Evolutionary conservation across 2,797 vertebrate species (phyloP).

Genomic region (Xerus rutilus): DNA sequence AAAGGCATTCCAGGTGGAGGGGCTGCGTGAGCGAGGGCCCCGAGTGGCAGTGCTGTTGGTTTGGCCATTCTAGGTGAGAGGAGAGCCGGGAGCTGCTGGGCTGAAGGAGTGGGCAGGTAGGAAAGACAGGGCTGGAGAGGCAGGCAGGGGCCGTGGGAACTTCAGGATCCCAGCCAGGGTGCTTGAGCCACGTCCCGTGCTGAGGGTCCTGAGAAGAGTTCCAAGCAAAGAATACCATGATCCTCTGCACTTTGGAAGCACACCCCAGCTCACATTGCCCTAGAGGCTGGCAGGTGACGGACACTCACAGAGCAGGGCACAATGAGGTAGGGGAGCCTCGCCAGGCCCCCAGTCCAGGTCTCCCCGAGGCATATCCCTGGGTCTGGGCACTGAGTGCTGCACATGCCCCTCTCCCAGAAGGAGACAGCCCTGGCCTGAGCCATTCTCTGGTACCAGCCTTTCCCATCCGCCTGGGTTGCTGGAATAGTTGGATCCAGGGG

Average conservation of each 20-base stretch:
- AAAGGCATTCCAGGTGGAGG: not conserved
- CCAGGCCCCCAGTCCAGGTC: not conserved
- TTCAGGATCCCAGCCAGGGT: not conserved
- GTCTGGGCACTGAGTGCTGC: not conserved
- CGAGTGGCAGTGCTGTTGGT: rapidly evolving
- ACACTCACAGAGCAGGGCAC: rapidly evolving
- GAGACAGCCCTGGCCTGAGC: not conserved
- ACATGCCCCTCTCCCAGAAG: rapidly evolving
- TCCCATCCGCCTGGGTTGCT: not conserved
- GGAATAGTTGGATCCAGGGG: not conserved
- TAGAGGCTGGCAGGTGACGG: not conserved
- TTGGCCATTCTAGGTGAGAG: not conserved
- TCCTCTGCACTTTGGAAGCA: not conserved
- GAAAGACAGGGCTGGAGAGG: not conserved
- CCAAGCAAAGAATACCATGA: not conserved
- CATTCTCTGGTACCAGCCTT: not conserved
- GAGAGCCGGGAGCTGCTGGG: not conserved
- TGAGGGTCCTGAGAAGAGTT: not conserved
- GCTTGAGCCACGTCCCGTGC: not conserved
- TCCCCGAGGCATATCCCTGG: not conserved
- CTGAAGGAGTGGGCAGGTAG: not conserved
- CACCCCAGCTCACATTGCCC: not conserved
- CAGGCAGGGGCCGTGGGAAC: not conserved
- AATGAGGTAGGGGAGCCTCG: not conserved
- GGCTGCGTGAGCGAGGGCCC: not conserved